phyloP scores from a whole-genome alignment of 2,113 vertebrate genomes.

The Odontesthes bonariensis region DNA sequence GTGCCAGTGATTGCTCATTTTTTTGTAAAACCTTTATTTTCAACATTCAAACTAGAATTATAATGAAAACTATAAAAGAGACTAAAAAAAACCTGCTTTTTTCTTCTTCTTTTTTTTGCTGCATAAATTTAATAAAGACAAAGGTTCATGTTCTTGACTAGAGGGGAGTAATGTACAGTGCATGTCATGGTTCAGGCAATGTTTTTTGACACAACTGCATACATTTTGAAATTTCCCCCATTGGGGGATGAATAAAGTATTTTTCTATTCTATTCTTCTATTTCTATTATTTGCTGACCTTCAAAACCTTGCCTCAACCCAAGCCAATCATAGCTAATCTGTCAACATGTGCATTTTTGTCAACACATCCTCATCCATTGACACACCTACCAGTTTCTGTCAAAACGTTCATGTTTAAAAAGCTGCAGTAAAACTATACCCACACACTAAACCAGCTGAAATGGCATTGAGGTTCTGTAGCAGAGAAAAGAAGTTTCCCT shows the following conservation, averaged over 20 bases:
- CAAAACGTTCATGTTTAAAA: slow-evolving; percentile 25
- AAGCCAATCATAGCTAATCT: slow-evolving; percentile 38
- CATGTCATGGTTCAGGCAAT: slow-evolving; percentile 7
- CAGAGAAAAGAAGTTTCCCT: neutral
- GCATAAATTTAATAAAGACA: too few species aligned
- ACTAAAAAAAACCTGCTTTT: too few species aligned
- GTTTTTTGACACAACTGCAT: slow-evolving; percentile 29
- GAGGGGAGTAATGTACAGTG: neutral
- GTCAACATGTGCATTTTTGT: slow-evolving; percentile 44
- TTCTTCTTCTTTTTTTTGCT: too few species aligned
- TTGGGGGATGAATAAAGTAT: too few species aligned
- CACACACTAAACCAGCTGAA: neutral
- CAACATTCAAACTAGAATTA: too few species aligned
- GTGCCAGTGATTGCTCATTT: too few species aligned
- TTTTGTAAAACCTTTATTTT: too few species aligned
- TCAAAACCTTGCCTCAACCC: slow-evolving; percentile 30
- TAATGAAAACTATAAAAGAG: too few species aligned
- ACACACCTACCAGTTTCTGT: slow-evolving; percentile 37
- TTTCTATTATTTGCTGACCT: too few species aligned
- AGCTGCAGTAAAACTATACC: neutral
- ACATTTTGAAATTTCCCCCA: too few species aligned
- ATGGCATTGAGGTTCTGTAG: neutral
- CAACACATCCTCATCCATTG: slow-evolving; percentile 35
- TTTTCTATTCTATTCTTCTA: too few species aligned
- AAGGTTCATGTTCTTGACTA: neutral